Evolutionary conservation across 2,797 vertebrate genomes (phyloP).

Genomic region (Gouania willdenowi): DNA sequence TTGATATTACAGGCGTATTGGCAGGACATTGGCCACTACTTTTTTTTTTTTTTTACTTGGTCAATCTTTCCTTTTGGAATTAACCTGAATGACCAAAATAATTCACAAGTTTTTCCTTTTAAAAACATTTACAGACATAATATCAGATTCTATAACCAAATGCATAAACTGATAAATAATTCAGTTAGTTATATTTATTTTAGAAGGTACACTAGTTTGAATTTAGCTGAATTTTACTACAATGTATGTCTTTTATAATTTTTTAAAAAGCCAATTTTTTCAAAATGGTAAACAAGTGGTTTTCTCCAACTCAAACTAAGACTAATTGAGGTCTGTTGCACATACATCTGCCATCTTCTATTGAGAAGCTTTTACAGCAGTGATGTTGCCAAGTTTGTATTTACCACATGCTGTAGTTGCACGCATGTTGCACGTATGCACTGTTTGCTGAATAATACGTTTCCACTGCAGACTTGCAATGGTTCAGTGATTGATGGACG

Average conservation of each 20-base stretch:
- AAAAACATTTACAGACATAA: no score
- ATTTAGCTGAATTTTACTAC: no score
- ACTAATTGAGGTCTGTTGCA: constrained; percentile 12
- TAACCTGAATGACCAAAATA: not conserved
- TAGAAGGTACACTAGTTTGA: no score
- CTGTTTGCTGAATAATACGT: constrained; percentile 13
- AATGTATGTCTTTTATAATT: no score
- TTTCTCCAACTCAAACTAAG: no score
- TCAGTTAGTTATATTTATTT: no score
- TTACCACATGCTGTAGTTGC: constrained; percentile 25
- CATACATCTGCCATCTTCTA: constrained; percentile 14
- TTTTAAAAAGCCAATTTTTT: no score
- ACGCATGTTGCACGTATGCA: constrained; percentile 1
- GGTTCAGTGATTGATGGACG: constrained; percentile 20
- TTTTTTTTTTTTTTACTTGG: constrained; percentile 1
- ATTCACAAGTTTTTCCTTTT: no score
- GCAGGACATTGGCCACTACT: not conserved
- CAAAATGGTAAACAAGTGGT: no score
- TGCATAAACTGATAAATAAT: no score
- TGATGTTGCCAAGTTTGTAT: constrained; percentile 33
- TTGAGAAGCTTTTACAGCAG: constrained; percentile 9
- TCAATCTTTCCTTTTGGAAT: not conserved
- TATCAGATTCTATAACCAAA: no score
- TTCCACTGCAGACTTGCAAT: constrained; percentile 5
- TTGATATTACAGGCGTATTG: constrained; percentile 13